phyloP scores from a whole-genome alignment of 1,140 invertebrate genomes.

The Oryctes rhinoceros region DNA sequence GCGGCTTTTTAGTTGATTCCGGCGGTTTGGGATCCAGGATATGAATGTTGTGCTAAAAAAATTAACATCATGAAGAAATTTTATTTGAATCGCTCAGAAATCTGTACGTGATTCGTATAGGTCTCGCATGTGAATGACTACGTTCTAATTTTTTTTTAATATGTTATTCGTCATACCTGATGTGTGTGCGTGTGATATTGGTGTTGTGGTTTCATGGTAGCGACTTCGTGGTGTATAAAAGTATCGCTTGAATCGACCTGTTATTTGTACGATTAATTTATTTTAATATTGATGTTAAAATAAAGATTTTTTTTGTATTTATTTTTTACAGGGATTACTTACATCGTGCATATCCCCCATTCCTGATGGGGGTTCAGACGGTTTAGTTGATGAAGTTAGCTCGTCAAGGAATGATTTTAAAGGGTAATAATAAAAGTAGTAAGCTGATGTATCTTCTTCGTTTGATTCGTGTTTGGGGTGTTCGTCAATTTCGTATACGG shows the following conservation, averaged over 20 bases:
- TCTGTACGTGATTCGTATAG: background rate
- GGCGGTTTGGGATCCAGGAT: constrained; percentile 49
- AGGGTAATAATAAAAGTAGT: constrained; percentile 60
- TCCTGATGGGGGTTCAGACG: background rate
- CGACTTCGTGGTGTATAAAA: constrained; percentile 12
- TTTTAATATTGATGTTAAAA: background rate
- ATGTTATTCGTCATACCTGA: constrained; percentile 51
- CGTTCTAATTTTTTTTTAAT: background rate
- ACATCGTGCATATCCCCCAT: constrained; percentile 17
- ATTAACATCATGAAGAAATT: too few species aligned
- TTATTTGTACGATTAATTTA: background rate
- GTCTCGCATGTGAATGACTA: too few species aligned
- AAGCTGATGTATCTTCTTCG: constrained; percentile 46
- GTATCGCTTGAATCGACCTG: constrained; percentile 17
- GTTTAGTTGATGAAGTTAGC: constrained; percentile 38
- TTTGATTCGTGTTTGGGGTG: constrained; percentile 31
- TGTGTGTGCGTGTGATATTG: constrained; percentile 59
- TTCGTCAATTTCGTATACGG: constrained; percentile 55
- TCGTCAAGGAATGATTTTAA: constrained; percentile 59
- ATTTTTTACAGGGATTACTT: background rate
- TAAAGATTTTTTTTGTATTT: background rate
- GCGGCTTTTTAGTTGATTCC: constrained; percentile 46
- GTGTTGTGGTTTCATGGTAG: constrained; percentile 45
- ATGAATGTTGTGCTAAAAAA: constrained; percentile 57
- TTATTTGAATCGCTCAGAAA: constrained; percentile 20